phyloP scores from a whole-genome alignment of 2,113 vertebrate genomes.

The Charina bottae region DNA sequence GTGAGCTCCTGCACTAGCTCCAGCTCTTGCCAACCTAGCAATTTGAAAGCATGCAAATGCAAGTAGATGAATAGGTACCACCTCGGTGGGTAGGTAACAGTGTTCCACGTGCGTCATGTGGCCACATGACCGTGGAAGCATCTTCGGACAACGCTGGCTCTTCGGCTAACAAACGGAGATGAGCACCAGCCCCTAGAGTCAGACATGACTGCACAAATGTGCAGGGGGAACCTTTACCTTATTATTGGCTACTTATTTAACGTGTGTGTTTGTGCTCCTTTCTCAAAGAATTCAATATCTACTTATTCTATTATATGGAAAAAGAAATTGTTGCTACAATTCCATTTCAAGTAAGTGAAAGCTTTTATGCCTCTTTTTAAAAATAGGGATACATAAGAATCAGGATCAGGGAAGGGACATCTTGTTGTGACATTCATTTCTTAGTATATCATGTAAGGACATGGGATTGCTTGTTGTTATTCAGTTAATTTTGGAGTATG shows the following conservation, averaged over 20 bases:
- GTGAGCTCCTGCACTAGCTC: too few relatives aligned
- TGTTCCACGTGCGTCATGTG: too few relatives aligned
- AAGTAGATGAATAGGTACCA: too few relatives aligned
- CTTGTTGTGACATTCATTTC: conserved; percentile 60
- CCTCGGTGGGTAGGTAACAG: too few relatives aligned
- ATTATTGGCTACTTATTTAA: conserved; percentile 9
- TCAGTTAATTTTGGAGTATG: conserved; percentile 51
- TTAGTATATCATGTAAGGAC: conserved; percentile 55
- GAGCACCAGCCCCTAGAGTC: too few relatives aligned
- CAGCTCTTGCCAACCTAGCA: too few relatives aligned
- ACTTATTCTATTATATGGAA: neutral
- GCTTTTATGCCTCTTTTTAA: conserved; percentile 55
- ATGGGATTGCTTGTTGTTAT: conserved; percentile 49
- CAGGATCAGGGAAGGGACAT: conserved; percentile 57
- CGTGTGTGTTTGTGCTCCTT: neutral
- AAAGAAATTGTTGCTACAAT: conserved; percentile 30
- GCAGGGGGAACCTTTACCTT: too few relatives aligned
- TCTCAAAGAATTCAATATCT: neutral
- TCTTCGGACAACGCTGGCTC: too few relatives aligned
- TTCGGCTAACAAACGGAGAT: too few relatives aligned
- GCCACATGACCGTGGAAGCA: too few relatives aligned
- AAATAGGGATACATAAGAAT: conserved; percentile 42
- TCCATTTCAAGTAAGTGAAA: conserved; percentile 39
- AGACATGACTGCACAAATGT: too few relatives aligned
- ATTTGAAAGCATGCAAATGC: too few relatives aligned